These are phyloP conservation scores for Myotis pilosus DNA, from an alignment of 2,797 vertebrate genomes.

Conservation along the genomic window DNA sequence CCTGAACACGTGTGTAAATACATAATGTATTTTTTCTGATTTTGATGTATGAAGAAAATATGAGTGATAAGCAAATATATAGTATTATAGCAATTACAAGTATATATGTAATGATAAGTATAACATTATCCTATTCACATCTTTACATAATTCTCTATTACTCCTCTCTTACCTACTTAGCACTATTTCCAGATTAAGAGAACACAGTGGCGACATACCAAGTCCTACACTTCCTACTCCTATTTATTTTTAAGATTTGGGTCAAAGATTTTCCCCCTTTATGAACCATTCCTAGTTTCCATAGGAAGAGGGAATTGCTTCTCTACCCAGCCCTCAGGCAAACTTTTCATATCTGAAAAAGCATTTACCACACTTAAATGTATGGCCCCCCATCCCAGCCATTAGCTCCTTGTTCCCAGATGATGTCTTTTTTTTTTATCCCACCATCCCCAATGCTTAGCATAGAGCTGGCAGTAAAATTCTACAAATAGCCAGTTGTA, in stretches of 20 bases:
- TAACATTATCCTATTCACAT: neutral
- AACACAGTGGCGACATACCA: neutral
- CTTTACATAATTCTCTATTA: neutral
- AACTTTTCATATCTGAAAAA: neutral
- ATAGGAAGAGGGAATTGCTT: neutral
- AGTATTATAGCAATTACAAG: neutral
- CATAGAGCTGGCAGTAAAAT: neutral
- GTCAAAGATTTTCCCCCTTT: neutral
- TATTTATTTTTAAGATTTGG: neutral
- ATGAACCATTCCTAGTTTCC: neutral
- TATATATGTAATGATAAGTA: neutral
- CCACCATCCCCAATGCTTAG: neutral
- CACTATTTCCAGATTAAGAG: neutral
- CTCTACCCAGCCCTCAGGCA: neutral
- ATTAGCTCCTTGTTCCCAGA: neutral
- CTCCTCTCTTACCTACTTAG: neutral
- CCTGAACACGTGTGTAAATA: neutral
- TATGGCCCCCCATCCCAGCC: neutral
- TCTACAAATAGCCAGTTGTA: neutral
- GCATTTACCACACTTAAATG: neutral
- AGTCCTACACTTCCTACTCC: neutral
- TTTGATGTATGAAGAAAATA: neutral
- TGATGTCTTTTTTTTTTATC: neutral
- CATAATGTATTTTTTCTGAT: neutral
- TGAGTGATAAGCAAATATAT: neutral